A percentile compares a stretch with the other conserved stretches of the same genome.
Evolutionary conservation across 1,140 invertebrate genomes (phyloP).

Genomic region (Dysdera silvatica): DNA sequence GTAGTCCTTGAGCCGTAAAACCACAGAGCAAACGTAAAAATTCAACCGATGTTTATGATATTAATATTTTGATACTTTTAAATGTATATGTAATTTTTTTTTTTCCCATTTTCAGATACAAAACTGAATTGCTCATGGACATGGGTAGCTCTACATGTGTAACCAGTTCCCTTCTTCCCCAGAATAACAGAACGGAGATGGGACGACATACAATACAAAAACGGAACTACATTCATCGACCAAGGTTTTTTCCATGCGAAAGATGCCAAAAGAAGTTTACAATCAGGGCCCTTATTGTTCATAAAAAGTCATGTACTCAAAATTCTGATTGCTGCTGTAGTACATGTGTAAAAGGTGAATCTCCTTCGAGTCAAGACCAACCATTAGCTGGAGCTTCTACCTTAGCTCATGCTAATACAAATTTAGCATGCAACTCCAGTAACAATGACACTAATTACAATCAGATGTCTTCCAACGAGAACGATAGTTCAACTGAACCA

Average conservation of each 20-base stretch:
- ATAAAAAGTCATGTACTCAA: conserved; percentile 7
- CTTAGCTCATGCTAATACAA: neutral
- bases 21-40: no score
- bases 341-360: neutral
- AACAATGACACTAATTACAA: neutral
- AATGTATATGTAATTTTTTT: no score
- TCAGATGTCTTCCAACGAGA: neutral
- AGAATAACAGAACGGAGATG: no score
- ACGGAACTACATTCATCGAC: no score
- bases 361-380: neutral
- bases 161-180: no score
- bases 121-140: no score
- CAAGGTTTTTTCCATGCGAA: conserved; percentile 6
- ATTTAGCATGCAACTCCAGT: neutral
- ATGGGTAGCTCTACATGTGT: no score
- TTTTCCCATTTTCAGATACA: no score
- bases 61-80: no score
- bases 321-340: neutral
- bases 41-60: no score
- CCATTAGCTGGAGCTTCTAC: neutral
- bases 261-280: conserved; percentile 14
- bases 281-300: neutral
- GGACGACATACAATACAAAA: no score
- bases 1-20: no score
- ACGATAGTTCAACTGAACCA: neutral